These are phyloP conservation scores for Pangasius sanitwongsei DNA, from an alignment of 2,797 vertebrate species.

Conservation along the genomic window DNA sequence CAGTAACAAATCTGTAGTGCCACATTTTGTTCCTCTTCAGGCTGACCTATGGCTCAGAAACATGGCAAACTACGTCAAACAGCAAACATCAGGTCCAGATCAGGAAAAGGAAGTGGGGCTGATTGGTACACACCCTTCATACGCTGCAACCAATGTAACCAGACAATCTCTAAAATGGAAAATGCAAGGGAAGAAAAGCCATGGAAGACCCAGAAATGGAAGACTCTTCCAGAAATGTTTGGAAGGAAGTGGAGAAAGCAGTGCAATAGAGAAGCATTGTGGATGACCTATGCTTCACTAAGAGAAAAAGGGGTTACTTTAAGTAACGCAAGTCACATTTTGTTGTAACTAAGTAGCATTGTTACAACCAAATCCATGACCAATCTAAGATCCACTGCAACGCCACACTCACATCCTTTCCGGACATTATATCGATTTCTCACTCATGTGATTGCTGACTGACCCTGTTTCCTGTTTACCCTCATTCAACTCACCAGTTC, in stretches of 20 bases:
- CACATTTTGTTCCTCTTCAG: neutral
- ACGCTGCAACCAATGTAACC: neutral
- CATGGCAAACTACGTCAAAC: neutral
- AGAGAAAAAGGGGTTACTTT: neutral
- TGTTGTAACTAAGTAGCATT: neutral
- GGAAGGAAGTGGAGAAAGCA: neutral
- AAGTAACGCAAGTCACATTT: neutral
- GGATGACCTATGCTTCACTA: neutral
- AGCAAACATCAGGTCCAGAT: neutral
- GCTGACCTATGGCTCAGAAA: slow-evolving; percentile 9
- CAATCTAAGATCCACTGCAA: neutral
- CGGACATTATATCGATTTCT: neutral
- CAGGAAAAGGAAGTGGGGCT: neutral
- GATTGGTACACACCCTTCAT: neutral
- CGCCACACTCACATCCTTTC: neutral
- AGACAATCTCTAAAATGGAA: neutral
- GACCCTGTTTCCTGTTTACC: neutral
- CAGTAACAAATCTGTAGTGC: neutral
- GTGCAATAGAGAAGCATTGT: neutral
- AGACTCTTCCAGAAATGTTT: neutral
- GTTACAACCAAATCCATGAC: neutral
- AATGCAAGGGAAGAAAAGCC: neutral
- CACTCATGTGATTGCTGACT: neutral
- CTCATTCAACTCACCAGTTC: neutral
- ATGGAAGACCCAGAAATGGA: neutral